A percentile compares a stretch with the other conserved stretches of the same genome.
Conservation (phyloP, 1,140 invertebrate genomes). For the Ostrea denselamellosa region DNA sequence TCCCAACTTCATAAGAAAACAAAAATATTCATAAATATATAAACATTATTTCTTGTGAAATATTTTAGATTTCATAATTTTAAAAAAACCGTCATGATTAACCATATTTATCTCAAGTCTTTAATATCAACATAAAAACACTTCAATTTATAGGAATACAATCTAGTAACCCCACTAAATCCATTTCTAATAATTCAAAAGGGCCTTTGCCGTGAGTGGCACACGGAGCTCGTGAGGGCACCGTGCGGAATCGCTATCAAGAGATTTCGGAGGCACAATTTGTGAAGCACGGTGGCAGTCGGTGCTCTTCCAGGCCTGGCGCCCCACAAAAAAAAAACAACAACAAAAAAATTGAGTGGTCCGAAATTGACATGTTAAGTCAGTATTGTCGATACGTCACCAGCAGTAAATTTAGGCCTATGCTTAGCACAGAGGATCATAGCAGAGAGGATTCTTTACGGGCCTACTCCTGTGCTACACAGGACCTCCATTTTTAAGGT, state of each 20-base stretch:
- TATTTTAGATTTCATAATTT: not conserved
- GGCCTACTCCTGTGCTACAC: no score
- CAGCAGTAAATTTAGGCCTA: no score
- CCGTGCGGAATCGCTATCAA: slow-evolving; percentile 57
- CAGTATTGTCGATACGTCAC: no score
- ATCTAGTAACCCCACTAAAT: not conserved
- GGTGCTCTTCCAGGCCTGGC: slow-evolving; percentile 51
- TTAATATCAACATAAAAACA: not conserved
- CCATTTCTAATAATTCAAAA: slow-evolving; percentile 11
- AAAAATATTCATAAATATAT: no score
- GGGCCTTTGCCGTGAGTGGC: slow-evolving; percentile 56
- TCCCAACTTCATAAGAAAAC: no score
- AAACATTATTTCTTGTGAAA: not conserved
- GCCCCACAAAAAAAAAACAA: slow-evolving; percentile 44
- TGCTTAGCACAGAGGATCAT: no score
- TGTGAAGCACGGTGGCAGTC: slow-evolving; percentile 51
- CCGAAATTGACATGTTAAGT: no score
- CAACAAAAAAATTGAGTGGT: no score
- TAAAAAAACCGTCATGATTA: not conserved
- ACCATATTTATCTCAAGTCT: not conserved
- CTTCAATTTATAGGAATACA: not conserved
- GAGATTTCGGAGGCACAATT: slow-evolving; percentile 59
- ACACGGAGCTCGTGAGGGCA: slow-evolving; percentile 40
- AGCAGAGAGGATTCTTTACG: no score
- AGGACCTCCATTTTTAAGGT: no score